Base-by-base conservation (phyloP, 2,888 invertebrate species). In the Troides aeacus region DNA sequence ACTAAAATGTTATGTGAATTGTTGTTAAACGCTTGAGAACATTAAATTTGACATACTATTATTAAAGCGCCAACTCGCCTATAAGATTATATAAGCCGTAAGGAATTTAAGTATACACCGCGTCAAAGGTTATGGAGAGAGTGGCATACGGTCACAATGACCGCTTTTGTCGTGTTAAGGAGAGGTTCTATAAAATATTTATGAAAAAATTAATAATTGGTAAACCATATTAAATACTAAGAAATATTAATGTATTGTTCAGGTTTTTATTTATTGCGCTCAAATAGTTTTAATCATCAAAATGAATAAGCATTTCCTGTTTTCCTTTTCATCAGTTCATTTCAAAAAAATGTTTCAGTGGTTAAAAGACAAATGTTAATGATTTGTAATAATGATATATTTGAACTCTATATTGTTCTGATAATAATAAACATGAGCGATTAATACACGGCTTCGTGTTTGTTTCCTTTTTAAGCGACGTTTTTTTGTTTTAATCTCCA, bases 81-180 rank as follows among this genome's bases (percentile, higher is more conserved):
- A 66, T 42, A 72, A 57, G 42, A 71, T 79, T 79, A 72, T 74
- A 73, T 76, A 77, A 78, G 73, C 63, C 59, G 67, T 68, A 65
- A 78, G 78, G 77, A 76, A 73, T 62, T 63, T 64, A 50, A 57
- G 53, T 56, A 71, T 70, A 75, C 77, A 72, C 73, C 75, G 72
- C 76, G 84, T 81, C 82, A 84, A 77, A 85, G 87, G 84, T 86
- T 82, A 76, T 58, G 75, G 86, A 84, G 88, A 88, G 83, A 87
- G 87, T 79, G 75, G 75, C 76, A 78, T 77, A 78, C 76, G 65
- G 66, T 64, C 69, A 68, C 72, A 69, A 60, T 66, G 70, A 63
- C 68, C 62, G 66, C 66, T 70, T 70, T 71, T 71, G 67, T 63
- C 64, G 64, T 68, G 72, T 71, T 70, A 72, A 65, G 63, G 56